Conservation (phyloP, 2,797 vertebrate genomes). For the Diglossa cyanea region DNA sequence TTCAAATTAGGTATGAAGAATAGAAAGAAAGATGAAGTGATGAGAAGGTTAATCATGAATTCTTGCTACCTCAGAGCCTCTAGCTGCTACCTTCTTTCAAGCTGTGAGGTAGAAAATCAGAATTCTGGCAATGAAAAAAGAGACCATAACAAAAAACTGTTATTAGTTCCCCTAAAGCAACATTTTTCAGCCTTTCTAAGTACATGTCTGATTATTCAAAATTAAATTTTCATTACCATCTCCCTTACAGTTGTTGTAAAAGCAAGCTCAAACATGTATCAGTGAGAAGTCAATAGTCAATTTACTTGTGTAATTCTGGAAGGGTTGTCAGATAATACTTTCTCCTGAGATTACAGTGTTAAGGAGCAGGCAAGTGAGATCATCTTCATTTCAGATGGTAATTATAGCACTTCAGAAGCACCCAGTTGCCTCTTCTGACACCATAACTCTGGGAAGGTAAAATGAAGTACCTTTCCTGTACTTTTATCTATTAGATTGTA, state of each 20-base stretch:
- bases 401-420: background rate
- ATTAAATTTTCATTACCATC: background rate
- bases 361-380: background rate
- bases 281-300: background rate
- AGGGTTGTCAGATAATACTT: background rate
- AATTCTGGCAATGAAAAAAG: background rate
- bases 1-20: background rate
- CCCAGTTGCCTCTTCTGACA: background rate
- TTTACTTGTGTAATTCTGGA: background rate
- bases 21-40: background rate
- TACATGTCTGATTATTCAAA: background rate
- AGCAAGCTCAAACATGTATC: background rate
- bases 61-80: background rate
- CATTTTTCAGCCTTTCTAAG: background rate
- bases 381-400: constrained; percentile 1
- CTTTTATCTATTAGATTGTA: background rate
- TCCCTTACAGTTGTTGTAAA: background rate
- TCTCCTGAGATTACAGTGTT: background rate
- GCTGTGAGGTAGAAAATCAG: background rate
- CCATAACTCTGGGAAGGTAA: background rate
- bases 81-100: background rate
- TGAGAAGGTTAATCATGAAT: background rate
- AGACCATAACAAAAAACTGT: background rate
- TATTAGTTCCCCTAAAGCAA: background rate
- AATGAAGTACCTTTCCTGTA: background rate